Base-by-base conservation (phyloP, 2,888 invertebrate genomes). In the Scrobipalpa atriplicella region DNA sequence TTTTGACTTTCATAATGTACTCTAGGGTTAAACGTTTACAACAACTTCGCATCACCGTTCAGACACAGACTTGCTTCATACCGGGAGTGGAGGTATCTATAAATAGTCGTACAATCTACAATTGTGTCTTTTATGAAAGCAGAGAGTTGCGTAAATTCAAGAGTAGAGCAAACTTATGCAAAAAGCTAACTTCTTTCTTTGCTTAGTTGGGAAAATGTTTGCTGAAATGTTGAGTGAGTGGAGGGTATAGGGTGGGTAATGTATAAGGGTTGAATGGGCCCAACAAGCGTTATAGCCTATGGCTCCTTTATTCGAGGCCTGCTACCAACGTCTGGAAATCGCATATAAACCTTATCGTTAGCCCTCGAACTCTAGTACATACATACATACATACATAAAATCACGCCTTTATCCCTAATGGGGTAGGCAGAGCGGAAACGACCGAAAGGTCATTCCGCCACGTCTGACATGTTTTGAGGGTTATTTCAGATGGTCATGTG, bases 281-380 rank as follows among this genome's bases (percentile, higher is more conserved):
- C 70, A 64, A 66, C 72, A 70, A 70, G 69, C 69, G 69, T 71
- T 71, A 73, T 73, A 70, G 66, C 66, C 66, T 67, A n/a, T n/a
- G 70, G 70, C 69, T 71, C 71, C 69, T 71, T 71, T 71, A 73
- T 72, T 75, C 72, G 70, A 70, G 71, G 70, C 69, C 69, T 70
- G 70, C 72, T 72, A 71, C 68, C 72, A 68, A 58, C 71, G 70
- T 69, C 71, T 71, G 69, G 68, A 69, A 63, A 73, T 73, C 64
- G 70, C 70, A 71, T 71, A 73, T 73, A 75, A 73, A 72, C 69
- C 66, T 68, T 69, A 70, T 71, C 68, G 71, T 68, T 65, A 68
- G 71, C 69, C 67, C 70, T 71, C 71, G 67, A 69, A 71, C 71
- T 69, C 68, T n/a, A n/a, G n/a, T n/a, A n/a, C n/a, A n/a, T n/a